Conservation (phyloP, 2,888 invertebrate species). For the Stenolophus ochropezus region DNA sequence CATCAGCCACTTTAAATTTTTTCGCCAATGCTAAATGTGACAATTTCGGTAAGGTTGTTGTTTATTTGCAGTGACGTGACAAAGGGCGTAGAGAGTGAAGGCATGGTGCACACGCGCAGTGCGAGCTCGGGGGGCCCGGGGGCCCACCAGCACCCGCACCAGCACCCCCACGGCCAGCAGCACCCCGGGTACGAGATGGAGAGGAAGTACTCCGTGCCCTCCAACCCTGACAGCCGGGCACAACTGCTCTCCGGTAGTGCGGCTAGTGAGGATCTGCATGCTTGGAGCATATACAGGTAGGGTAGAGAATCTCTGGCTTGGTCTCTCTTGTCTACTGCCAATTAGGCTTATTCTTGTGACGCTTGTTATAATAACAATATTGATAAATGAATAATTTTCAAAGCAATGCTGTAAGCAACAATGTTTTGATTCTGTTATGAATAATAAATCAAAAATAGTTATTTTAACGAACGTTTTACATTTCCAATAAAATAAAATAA, state of each 20-base stretch:
- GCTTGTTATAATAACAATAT: no score
- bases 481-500: no score
- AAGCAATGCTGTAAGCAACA: no score
- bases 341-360: no score
- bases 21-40: no score
- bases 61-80: not conserved
- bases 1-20: no score
- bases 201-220: conserved; percentile 91
- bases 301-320: not conserved
- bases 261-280: conserved; percentile 94
- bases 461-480: no score
- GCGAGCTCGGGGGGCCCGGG: conserved; percentile 59
- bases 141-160: not conserved
- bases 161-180: not conserved
- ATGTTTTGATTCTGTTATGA: no score
- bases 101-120: conserved; percentile 67
- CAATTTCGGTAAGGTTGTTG: not conserved
- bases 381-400: no score
- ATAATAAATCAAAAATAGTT: no score
- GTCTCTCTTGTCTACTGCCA: no score
- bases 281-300: conserved; percentile 96
- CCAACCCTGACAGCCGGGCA: conserved; percentile 82
- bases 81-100: not conserved
- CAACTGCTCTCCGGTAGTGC: conserved; percentile 83
- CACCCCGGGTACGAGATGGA: conserved; percentile 78